Evolutionary conservation across 2,888 invertebrate genomes (phyloP), one percentile per base, ranked within the genome.

Genomic region (Netelia melanura): DNA sequence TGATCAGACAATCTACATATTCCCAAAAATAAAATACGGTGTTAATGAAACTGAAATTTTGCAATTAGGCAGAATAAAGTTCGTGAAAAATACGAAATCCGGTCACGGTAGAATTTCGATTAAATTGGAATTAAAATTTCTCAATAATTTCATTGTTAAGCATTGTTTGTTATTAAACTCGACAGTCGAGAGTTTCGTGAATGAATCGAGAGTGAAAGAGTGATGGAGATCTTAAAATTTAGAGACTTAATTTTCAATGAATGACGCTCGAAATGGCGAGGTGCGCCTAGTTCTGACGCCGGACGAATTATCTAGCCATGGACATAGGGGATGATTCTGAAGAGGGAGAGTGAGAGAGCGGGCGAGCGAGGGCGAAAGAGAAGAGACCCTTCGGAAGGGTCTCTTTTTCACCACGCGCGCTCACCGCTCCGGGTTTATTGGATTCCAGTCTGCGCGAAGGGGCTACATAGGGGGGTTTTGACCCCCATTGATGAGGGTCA

Each of bases 401-500:
- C 76, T 80, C 88, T 87, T 87, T 86, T 90, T 91, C 87, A 89
- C 90, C 90, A 85, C 88, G 88, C 89, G 89, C 89, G 87, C 83
- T 83, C 68, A 85, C 68, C 79, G 81, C 72, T 81, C 48, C 65
- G 86, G 78, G 85, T 88, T 88, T 90, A 92, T 92, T 92, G 91
- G 90, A 92, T 92, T 92, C 91, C 89, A 87, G 88, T 86, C 89
- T 81, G 72, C 83, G 86, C 88, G 87, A 70, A 78, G 82, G 61
- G 62, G 14, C 25, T 44, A 30, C 48, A 72, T 58, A 72, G 17
- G 21, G 48, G 88, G 90, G 90, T 87, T 86, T 87, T 90, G 89
- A 89, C 90, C 91, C 89, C 90, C 88, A 90, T 90, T 89, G 90
- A 91, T 92, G 90, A 90, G 92, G 91, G 92, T 92, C 91, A 92